Conservation (phyloP, 2,888 invertebrate species). For the Phengaris alcon region DNA sequence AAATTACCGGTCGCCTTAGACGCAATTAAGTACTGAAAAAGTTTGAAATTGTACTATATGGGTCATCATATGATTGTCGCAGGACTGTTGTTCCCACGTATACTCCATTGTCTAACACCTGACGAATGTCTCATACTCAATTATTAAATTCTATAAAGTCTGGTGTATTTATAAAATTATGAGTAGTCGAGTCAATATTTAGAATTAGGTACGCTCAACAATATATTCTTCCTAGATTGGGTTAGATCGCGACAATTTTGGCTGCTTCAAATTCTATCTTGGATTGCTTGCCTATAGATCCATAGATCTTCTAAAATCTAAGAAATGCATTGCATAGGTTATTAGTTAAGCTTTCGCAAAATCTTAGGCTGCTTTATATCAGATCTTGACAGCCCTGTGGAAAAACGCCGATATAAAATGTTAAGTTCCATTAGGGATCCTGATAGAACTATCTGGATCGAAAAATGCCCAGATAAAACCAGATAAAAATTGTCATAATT, state of each 20-base stretch:
- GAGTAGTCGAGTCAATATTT: not conserved
- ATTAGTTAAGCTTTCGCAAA: too few species aligned
- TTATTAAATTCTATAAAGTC: not conserved
- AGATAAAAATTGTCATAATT: too few species aligned
- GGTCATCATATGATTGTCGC: slow-evolving; percentile 64
- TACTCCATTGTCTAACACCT: slow-evolving; percentile 42
- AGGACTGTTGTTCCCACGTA: slow-evolving; percentile 55
- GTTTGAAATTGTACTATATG: slow-evolving; percentile 49
- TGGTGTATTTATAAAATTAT: not conserved
- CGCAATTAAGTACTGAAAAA: slow-evolving; percentile 57
- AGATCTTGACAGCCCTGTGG: too few species aligned
- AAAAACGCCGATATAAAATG: too few species aligned
- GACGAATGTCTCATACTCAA: slow-evolving; percentile 40
- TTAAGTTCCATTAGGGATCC: too few species aligned
- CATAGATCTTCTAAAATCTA: not conserved
- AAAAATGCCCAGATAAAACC: too few species aligned
- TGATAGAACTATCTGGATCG: too few species aligned
- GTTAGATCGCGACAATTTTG: not conserved
- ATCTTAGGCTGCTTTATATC: too few species aligned
- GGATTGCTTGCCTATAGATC: not conserved
- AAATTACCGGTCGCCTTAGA: slow-evolving; percentile 64
- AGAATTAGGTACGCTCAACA: not conserved
- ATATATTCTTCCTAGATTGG: not conserved
- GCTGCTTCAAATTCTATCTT: not conserved
- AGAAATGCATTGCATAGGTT: too few species aligned